phyloP scores from a whole-genome alignment of 2,888 invertebrate species.

The Dimorphilus gyrociliatus region DNA sequence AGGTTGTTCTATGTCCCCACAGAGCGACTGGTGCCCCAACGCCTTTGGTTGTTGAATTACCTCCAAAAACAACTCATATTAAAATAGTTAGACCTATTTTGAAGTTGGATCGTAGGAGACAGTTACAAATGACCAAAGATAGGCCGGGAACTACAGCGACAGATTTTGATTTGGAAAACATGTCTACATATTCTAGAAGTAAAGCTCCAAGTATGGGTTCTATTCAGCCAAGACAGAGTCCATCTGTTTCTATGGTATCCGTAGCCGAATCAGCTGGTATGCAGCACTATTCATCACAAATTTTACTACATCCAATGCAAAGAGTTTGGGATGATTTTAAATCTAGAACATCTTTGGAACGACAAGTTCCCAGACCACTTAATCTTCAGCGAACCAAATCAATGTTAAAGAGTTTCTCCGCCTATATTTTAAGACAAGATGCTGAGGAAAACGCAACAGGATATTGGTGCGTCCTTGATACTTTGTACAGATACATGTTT shows the following conservation, averaged over 20 bases:
- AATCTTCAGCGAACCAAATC: constrained; percentile 19
- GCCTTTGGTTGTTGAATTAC: constrained; percentile 23
- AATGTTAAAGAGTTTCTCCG: constrained; percentile 29
- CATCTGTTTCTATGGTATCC: too few relatives aligned
- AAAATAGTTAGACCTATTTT: constrained; percentile 27
- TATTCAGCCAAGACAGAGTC: too few relatives aligned
- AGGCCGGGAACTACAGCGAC: too few relatives aligned
- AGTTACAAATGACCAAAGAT: too few relatives aligned
- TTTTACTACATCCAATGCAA: constrained; percentile 13
- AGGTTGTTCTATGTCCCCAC: constrained; percentile 34
- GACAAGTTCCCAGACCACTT: constrained; percentile 22
- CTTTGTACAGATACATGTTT: constrained; percentile 23
- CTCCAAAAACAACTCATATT: constrained; percentile 26
- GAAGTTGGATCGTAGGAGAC: too few relatives aligned
- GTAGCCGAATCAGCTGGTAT: too few relatives aligned
- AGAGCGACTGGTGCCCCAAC: constrained; percentile 27
- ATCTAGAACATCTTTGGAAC: constrained; percentile 17
- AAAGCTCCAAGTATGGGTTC: too few relatives aligned
- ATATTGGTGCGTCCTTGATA: constrained; percentile 17
- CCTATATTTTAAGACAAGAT: constrained; percentile 26
- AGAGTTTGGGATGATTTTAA: constrained; percentile 30
- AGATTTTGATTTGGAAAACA: too few relatives aligned
- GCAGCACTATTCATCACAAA: too few relatives aligned
- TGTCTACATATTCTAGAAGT: too few relatives aligned
- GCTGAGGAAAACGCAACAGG: too few relatives aligned